A percentile compares a stretch with the other conserved stretches of the same genome.
phyloP scores from a whole-genome alignment of 2,113 vertebrate species.

The Odontophorus gujanensis region DNA sequence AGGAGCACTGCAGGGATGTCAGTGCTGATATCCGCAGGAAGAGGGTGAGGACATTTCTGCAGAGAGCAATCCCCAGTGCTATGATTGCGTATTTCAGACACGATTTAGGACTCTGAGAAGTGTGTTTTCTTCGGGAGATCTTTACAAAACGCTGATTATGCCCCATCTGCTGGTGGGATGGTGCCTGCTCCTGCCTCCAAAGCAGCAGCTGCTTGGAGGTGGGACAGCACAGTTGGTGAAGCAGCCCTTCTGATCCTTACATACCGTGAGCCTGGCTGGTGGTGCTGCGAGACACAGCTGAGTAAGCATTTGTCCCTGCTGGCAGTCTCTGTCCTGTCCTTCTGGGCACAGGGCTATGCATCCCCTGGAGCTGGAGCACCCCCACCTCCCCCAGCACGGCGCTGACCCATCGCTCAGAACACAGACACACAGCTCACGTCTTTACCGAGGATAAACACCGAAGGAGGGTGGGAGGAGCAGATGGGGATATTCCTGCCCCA shows the following conservation, averaged over 20 bases:
- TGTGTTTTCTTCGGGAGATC: neutral
- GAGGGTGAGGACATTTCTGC: neutral
- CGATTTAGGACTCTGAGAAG: neutral
- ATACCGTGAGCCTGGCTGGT: neutral
- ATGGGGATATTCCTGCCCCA: fast-evolving
- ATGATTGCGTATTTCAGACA: neutral
- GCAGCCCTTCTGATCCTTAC: neutral
- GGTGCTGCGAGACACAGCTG: neutral
- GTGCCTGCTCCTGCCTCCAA: neutral
- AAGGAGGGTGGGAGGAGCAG: neutral
- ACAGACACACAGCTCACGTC: fast-evolving
- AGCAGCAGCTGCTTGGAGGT: neutral
- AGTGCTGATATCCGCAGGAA: neutral
- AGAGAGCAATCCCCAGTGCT: neutral
- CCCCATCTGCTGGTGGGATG: neutral
- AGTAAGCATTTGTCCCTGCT: neutral
- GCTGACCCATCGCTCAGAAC: neutral
- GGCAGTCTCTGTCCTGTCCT: neutral
- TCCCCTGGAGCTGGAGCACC: fast-evolving
- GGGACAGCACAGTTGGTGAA: fast-evolving
- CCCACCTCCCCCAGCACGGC: neutral
- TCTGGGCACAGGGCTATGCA: neutral
- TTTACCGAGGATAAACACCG: neutral
- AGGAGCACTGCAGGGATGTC: neutral
- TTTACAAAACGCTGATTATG: neutral